Evolutionary conservation across 2,888 invertebrate genomes (phyloP).

Genomic region (Rosalia funebris): DNA sequence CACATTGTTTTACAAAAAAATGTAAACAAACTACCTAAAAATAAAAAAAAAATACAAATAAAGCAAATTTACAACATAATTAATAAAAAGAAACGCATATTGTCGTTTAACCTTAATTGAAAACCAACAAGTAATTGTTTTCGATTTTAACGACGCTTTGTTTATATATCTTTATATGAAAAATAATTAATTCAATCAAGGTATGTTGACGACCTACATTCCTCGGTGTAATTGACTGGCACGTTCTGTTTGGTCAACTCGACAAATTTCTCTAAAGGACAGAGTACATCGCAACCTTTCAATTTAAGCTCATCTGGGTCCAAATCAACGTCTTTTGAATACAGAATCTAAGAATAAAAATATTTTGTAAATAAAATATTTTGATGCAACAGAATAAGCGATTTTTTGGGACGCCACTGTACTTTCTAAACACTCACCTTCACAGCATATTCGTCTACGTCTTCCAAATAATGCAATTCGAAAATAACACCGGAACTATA

Average conservation of each 20-base stretch:
- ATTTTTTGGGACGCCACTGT: too few species aligned
- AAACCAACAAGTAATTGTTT: too few species aligned
- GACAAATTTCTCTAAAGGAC: conserved; percentile 56
- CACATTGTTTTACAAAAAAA: too few species aligned
- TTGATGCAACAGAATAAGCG: too few species aligned
- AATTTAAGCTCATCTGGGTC: conserved; percentile 50
- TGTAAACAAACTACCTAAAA: too few species aligned
- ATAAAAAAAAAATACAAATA: too few species aligned
- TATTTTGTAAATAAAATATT: too few species aligned
- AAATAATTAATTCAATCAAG: conserved; percentile 42
- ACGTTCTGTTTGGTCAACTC: conserved; percentile 51
- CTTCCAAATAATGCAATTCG: conserved; percentile 53
- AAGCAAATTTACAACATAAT: too few species aligned
- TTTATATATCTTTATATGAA: too few species aligned
- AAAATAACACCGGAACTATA: conserved; percentile 58
- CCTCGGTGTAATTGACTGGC: conserved; percentile 58
- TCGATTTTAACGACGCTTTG: too few species aligned
- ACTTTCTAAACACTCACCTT: conserved; percentile 57
- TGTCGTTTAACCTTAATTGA: too few species aligned
- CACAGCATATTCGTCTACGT: conserved; percentile 51
- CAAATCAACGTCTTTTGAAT: conserved; percentile 50
- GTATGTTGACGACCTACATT: conserved; percentile 54
- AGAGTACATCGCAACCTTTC: conserved; percentile 55
- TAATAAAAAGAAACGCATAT: too few species aligned
- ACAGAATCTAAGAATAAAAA: conserved; percentile 50